Percentiles rank a stretch among this genome's conserved stretches.
phyloP scores from a whole-genome alignment of 2,888 invertebrate species.

The Euplexia lucipara region DNA sequence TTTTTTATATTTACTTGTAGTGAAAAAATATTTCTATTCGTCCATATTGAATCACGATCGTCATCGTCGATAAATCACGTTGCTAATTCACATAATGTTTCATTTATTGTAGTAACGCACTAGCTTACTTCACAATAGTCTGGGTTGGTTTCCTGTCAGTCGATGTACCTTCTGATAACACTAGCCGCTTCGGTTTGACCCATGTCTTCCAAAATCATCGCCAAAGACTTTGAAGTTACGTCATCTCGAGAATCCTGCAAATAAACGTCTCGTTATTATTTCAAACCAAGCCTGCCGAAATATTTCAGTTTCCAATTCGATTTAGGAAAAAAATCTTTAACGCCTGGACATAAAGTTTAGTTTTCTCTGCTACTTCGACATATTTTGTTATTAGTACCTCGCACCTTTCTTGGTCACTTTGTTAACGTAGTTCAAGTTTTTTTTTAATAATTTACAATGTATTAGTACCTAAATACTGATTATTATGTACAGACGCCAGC shows the following conservation, averaged over 20 bases:
- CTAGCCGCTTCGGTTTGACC: constrained; percentile 76
- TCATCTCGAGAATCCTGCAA: constrained; percentile 77
- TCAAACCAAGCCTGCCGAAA: too few relatives aligned
- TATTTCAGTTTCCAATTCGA: too few relatives aligned
- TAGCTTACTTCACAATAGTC: constrained; percentile 21
- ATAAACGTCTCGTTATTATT: background rate
- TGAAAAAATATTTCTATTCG: constrained; percentile 18
- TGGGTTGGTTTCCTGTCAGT: constrained; percentile 52
- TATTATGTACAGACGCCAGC: too few relatives aligned
- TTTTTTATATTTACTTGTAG: background rate
- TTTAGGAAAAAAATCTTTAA: too few relatives aligned
- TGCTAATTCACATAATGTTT: constrained; percentile 5
- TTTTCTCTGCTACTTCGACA: too few relatives aligned
- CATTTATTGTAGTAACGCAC: background rate
- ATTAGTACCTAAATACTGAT: too few relatives aligned
- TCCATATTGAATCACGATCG: too few relatives aligned
- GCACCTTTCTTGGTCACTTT: too few relatives aligned
- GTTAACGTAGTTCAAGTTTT: too few relatives aligned
- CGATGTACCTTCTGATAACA: constrained; percentile 70
- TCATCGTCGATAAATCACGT: background rate
- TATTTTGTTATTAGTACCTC: too few relatives aligned
- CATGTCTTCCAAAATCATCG: constrained; percentile 79
- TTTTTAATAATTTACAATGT: too few relatives aligned
- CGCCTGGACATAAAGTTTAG: too few relatives aligned
- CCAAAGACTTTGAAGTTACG: constrained; percentile 76